phyloP scores from a whole-genome alignment of 2,113 vertebrate genomes.

The Paralichthys olivaceus region DNA sequence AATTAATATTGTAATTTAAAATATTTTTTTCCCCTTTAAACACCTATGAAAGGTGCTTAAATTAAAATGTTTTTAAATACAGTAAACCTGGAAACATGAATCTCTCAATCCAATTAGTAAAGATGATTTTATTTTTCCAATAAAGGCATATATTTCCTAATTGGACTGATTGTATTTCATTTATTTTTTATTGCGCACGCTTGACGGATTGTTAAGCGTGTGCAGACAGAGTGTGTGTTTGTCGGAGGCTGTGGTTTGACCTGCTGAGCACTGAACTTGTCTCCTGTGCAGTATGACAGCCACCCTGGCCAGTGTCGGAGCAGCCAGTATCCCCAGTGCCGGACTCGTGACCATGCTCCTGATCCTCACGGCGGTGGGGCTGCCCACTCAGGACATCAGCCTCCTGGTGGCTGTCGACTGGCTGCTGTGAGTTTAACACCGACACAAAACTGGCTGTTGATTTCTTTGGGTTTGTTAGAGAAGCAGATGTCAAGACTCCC shows the following conservation, averaged over 20 bases:
- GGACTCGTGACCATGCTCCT: slow-evolving; percentile 98
- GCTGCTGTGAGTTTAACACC: slow-evolving; percentile 90
- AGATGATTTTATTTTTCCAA: too few relatives aligned
- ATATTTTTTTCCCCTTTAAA: not conserved
- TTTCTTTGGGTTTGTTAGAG: not conserved
- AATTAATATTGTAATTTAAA: not conserved
- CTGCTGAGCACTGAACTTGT: slow-evolving; percentile 33
- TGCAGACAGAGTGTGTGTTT: not conserved
- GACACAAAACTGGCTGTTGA: not conserved
- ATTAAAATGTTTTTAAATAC: not conserved
- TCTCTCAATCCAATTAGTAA: not conserved
- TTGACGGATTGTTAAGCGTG: not conserved
- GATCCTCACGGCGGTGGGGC: slow-evolving; percentile 95
- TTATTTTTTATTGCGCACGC: too few relatives aligned
- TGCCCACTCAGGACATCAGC: slow-evolving; percentile 96
- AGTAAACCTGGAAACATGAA: not conserved
- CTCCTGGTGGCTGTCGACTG: slow-evolving; percentile 96
- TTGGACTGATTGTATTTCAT: too few relatives aligned
- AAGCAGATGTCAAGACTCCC: not conserved
- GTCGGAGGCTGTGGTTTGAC: not conserved
- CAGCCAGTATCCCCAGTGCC: slow-evolving; percentile 96
- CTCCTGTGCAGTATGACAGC: slow-evolving; percentile 88
- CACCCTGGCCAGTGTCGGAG: slow-evolving; percentile 94
- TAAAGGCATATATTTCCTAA: too few relatives aligned
- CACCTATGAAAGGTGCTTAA: not conserved